Conservation (phyloP, 2,797 vertebrate species). For the Lateolabrax maculatus region DNA sequence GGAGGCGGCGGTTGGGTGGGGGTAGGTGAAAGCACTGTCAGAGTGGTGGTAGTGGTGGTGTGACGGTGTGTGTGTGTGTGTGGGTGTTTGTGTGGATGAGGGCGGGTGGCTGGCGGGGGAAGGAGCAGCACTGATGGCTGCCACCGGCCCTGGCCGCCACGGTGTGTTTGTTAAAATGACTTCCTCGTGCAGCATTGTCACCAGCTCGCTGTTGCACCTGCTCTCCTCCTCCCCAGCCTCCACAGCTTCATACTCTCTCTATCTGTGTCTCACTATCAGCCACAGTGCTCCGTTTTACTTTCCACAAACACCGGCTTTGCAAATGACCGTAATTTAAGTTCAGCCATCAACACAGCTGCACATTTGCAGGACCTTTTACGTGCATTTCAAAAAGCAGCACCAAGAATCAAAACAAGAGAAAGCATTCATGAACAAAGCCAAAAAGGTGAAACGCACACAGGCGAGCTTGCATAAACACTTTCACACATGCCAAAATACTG, state of each 20-base stretch:
- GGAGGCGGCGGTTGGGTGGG: slow-evolving; percentile 56
- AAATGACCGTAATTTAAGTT: slow-evolving; percentile 42
- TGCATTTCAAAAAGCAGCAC: slow-evolving; percentile 8
- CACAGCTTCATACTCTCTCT: slow-evolving; percentile 6
- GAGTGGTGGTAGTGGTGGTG: slow-evolving; percentile 27
- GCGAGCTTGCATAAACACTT: slow-evolving; percentile 11
- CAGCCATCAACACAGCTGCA: slow-evolving; percentile 25
- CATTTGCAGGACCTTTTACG: slow-evolving; percentile 30
- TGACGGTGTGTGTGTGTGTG: slow-evolving; percentile 33
- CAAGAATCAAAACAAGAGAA: slow-evolving; percentile 21
- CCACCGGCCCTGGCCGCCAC: slow-evolving; percentile 64
- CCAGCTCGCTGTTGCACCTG: slow-evolving; percentile 66
- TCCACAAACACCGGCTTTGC: slow-evolving; percentile 20
- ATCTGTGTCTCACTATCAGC: slow-evolving; percentile 20
- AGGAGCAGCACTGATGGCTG: slow-evolving; percentile 70
- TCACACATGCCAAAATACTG: slow-evolving; percentile 9
- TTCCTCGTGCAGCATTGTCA: slow-evolving; percentile 75
- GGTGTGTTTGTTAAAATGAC: slow-evolving; percentile 78
- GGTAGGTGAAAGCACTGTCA: slow-evolving; percentile 53
- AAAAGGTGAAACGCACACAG: slow-evolving; percentile 26
- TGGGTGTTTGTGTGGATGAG: slow-evolving; percentile 13
- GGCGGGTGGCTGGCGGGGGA: slow-evolving; percentile 18
- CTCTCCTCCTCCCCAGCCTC: slow-evolving; percentile 55
- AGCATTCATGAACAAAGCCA: slow-evolving; percentile 32
- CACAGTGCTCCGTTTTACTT: slow-evolving; percentile 17